phyloP scores from a whole-genome alignment of 2,113 vertebrate species.

The Antennarius striatus region DNA sequence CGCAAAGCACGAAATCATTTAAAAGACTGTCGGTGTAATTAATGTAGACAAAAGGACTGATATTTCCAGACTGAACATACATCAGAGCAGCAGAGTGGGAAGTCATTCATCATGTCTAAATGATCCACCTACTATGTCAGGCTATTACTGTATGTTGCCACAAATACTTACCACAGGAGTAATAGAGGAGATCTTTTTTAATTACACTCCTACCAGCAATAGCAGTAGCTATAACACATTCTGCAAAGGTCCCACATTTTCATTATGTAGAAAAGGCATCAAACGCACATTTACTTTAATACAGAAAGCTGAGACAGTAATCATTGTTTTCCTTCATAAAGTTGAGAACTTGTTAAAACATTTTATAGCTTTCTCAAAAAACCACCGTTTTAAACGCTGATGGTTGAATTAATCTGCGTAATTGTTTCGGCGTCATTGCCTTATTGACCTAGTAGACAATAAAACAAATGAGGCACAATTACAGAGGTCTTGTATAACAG shows the following conservation, averaged over 20 bases:
- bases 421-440: not conserved
- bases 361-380: no score
- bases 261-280: no score
- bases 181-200: not conserved
- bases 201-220: no score
- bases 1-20: conserved; percentile 7
- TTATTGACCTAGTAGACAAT: not conserved
- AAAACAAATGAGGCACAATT: not conserved
- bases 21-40: conserved; percentile 37
- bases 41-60: conserved; percentile 50
- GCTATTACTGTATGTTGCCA: conserved; percentile 16
- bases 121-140: conserved; percentile 27
- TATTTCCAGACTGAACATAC: conserved; percentile 37
- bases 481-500: not conserved
- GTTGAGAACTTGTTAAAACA: no score
- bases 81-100: conserved; percentile 26
- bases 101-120: conserved; percentile 47
- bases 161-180: not conserved
- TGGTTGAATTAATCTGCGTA: not conserved
- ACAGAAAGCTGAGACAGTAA: no score
- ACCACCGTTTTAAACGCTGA: not conserved
- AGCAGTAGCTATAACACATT: no score
- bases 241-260: no score
- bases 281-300: no score
- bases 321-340: no score